Evolutionary conservation across 2,888 invertebrate genomes (phyloP).

Genomic region (Cephus pygmeus): DNA sequence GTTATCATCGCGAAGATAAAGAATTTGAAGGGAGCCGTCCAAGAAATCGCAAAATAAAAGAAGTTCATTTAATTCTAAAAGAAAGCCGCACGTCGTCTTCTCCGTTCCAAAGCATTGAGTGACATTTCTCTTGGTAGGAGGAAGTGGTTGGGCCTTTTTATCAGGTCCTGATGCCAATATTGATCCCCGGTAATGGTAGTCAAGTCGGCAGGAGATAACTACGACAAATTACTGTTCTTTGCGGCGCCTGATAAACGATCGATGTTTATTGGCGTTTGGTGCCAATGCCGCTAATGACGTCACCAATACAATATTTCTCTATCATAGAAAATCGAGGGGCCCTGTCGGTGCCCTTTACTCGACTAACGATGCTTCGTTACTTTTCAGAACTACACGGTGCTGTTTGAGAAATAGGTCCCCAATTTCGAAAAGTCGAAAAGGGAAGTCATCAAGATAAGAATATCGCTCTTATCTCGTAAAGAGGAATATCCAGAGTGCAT

Average conservation of each 20-base stretch:
- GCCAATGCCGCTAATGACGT: conserved; percentile 38
- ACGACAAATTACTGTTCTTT: conserved; percentile 42
- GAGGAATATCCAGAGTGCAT: not conserved
- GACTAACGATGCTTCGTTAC: not conserved
- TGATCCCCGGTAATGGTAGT: conserved; percentile 38
- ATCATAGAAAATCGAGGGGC: not conserved
- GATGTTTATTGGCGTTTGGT: conserved; percentile 39
- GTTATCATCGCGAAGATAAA: not conserved
- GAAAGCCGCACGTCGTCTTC: conserved; percentile 20
- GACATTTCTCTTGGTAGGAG: conserved; percentile 25
- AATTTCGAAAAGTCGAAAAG: not conserved
- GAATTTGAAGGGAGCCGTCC: not conserved
- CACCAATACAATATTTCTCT: conserved; percentile 6
- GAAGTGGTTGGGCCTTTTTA: conserved; percentile 31
- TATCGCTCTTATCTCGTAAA: not conserved
- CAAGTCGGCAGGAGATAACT: conserved; percentile 32
- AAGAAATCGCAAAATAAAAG: not conserved
- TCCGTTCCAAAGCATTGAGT: conserved; percentile 30
- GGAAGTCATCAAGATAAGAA: not conserved
- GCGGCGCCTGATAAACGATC: conserved; percentile 36
- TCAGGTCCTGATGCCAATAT: conserved; percentile 45
- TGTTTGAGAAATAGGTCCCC: not conserved
- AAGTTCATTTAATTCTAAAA: not conserved
- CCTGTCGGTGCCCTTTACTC: not conserved
- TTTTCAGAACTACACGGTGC: not conserved